Percentiles rank a stretch among this genome's conserved stretches.
Evolutionary conservation across 2,888 invertebrate species (phyloP).

Genomic region (Byasa hedistus): DNA sequence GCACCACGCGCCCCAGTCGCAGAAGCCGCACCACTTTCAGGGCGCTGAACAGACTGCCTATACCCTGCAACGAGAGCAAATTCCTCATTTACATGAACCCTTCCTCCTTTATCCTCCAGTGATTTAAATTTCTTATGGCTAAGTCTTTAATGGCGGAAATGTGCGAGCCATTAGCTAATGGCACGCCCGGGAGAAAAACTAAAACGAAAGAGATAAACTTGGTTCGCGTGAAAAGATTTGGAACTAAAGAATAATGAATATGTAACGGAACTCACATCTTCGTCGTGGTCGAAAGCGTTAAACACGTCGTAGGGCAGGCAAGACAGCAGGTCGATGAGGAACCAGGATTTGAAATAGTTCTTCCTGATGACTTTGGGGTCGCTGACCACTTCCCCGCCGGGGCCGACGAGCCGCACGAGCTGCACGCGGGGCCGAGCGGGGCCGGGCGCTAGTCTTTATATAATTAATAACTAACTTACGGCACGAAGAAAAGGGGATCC

Average conservation of each 20-base stretch:
- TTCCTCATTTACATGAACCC: too few species aligned
- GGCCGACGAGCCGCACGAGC: constrained; percentile 99
- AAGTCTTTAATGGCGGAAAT: too few species aligned
- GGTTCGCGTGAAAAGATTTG: too few species aligned
- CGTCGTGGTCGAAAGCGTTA: constrained; percentile 99
- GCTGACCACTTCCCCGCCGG: constrained; percentile 97
- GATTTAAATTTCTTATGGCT: too few species aligned
- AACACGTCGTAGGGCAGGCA: constrained; percentile 99
- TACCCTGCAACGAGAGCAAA: constrained; percentile 82
- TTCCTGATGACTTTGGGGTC: constrained; percentile 98
- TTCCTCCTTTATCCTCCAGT: too few species aligned
- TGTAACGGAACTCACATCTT: constrained; percentile 85
- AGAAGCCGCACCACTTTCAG: constrained; percentile 98
- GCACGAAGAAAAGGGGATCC: too few species aligned
- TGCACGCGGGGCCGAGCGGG: constrained; percentile 99
- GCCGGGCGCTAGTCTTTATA: too few species aligned
- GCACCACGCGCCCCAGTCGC: constrained; percentile 97
- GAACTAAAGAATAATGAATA: too few species aligned
- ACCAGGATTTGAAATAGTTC: constrained; percentile 99
- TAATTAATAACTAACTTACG: too few species aligned
- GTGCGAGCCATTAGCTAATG: too few species aligned
- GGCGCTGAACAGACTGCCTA: constrained; percentile 99
- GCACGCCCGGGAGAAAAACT: too few species aligned
- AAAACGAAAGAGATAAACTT: too few species aligned
- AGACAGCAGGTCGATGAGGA: constrained; percentile 98